Base-by-base conservation (phyloP, 2,888 invertebrate species). In the Allolobophora icterica region DNA sequence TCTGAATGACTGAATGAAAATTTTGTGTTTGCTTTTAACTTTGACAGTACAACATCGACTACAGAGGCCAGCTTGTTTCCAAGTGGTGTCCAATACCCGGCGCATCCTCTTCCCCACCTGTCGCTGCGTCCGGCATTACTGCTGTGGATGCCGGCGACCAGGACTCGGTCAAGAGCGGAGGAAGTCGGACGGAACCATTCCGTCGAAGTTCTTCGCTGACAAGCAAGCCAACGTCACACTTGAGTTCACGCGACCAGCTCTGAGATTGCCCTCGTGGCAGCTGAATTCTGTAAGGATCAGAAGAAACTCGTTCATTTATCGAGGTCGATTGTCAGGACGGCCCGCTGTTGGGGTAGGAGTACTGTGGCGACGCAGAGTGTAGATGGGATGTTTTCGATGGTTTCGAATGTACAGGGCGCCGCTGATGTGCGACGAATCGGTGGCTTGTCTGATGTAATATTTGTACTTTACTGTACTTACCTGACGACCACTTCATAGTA, bases 21-120 rank as follows among this genome's bases (percentile, higher is more conserved):
- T 24, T 90, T 6, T 2, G 35, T 34, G 71, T 71, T 8, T 52
- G 84, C 24, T 71, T 87, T 38, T 19, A 89, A 91, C 84, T 40
- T 89, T 93, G 94, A 91, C 94, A 96, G 95, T 96, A 95, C 93
- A 95, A 95, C 93, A 96, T 96, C 92, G 96, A 96, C 93, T 96
- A 96, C 94, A 94, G 95, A 90, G 95, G 95, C 89, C 94, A 91
- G 24, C 91, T 91, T 13, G 90, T 89, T 34, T 84, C 84, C n/a
- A 90, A 84, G 33, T 87, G 89, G 92, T 89, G 91, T 42, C 83
- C 83, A n/a, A 40, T 71, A 5, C n/a, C 45, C 34, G 34, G 83
- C 84, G 83, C 84, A 19, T 90, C 90, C 58, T 84, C 89, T 52
- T 58, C 87, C 71, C 84, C 91, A 15, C 34, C 35, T 40, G 84